Evolutionary conservation across 2,113 vertebrate species (phyloP), one percentile per base, ranked within the genome.

Genomic region (Baryphthengus martii): DNA sequence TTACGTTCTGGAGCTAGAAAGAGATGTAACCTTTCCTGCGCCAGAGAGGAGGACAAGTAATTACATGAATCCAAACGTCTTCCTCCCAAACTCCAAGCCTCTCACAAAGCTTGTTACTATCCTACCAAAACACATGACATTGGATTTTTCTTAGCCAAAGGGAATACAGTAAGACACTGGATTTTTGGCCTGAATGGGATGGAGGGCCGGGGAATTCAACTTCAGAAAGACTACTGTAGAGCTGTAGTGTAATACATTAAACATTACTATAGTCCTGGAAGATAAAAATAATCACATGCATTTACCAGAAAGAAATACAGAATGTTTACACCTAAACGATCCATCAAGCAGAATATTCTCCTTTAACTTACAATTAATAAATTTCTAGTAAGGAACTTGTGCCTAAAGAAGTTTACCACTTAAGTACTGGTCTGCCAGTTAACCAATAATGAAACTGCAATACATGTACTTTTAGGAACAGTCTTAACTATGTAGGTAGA

Each of bases 341-440:
- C 50, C n/a, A 40, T 31, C 26, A 83, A 33, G 26, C 18, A 89
- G 50, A 35, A 70, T 12, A 40, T 55, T 86, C n/a, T 65, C 25
- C 58, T 83, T 63, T 47, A 62, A 72, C 7, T 50, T 47, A 52
- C 4, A 67, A 29, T 52, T 42, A 67, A 53, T 58, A 50, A 3
- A 28, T n/a, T 24, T 17, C 37, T 33, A 80, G 24, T 52, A 76
- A 63, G 77, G 53, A 78, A 68, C 10, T 42, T 62, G 25, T 55
- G 58, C 26, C 67, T 70, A 40, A 79, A 85, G 44, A 91, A 76
- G 11, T 84, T 79, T 26, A 65, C 17, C 23, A 29, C 19, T 35
- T 45, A 93, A 94, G 77, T 88, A 76, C 77, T 85, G 74, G 71
- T 93, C 85, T 95, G 89, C 62, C 91, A 95, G 84, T 59, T 42